Evolutionary conservation across 2,113 vertebrate genomes (phyloP), one percentile per base, ranked within the genome.

Genomic region (Salvelinus namaycush): DNA sequence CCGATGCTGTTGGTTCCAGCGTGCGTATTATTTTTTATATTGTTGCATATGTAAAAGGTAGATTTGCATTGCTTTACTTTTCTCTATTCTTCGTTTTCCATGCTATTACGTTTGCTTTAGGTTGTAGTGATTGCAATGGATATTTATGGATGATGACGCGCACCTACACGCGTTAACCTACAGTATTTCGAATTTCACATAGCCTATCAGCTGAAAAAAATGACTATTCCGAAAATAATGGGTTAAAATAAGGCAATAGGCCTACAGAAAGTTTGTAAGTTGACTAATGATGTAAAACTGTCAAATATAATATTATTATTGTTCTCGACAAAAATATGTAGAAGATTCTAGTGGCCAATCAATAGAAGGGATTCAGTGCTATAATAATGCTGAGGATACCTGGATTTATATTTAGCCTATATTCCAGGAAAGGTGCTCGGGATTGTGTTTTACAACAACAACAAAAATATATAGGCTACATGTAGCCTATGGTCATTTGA

Each of bases 31-130:
- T 95, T 96, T 96, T 94, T 93, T 94, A 95, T 96, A 94, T 91
- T 94, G 93, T 95, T 97, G 94, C 94, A 94, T 96, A 96, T 97
- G 95, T 95, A 95, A 94, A 84, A 95, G 92, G n/a, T 94, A 95
- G 87, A 96, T 96, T 95, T 94, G 93, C 92, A 94, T 95, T 91
- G 31, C 48, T 92, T 89, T 81, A 88, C 89, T 89, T 91, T 74
- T 72, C 39, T 44, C 72, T 60, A 49, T 79, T 68, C 81, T 85
- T 87, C 68, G 72, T 71, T 24, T 74, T 66, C 24, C 66, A 1
- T 39, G 31, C 68, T 34, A 62, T 68, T 39, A 29, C 5, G 13
- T 59, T 48, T 6, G 26, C 27, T 59, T 76, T 76, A 67, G 60
- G 24, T 59, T 13, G 48, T 44, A 29, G 31, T 59, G 22, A 31